Conservation (phyloP, 2,113 vertebrate genomes). For the Caranx ignobilis region DNA sequence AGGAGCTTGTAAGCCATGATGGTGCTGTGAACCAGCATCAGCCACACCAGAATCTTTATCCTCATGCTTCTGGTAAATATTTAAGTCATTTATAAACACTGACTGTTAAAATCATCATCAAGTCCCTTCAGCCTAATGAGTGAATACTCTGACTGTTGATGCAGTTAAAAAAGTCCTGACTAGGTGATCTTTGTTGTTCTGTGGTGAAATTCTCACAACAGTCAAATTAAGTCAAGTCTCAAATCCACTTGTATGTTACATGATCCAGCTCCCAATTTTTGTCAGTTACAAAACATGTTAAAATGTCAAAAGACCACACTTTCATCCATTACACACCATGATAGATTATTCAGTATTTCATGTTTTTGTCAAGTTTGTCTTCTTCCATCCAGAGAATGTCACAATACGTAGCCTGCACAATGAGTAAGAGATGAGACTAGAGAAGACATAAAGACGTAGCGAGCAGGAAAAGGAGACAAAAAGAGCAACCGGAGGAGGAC, state of each 20-base stretch:
- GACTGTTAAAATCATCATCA: too few relatives aligned
- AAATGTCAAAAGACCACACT: neutral
- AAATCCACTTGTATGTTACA: neutral
- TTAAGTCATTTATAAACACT: too few relatives aligned
- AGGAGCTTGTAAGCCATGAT: too few relatives aligned
- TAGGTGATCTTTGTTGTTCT: too few relatives aligned
- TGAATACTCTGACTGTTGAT: too few relatives aligned
- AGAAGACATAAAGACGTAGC: neutral
- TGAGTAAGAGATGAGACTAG: neutral
- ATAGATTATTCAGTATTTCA: neutral
- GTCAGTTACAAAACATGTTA: neutral
- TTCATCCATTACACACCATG: neutral
- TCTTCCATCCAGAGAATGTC: neutral
- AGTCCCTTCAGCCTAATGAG: too few relatives aligned
- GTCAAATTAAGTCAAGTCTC: neutral
- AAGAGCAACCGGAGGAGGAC: conserved; percentile 22
- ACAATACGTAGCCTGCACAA: neutral
- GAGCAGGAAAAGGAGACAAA: neutral
- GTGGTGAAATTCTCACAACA: neutral
- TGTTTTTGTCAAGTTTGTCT: neutral
- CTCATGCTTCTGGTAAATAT: too few relatives aligned
- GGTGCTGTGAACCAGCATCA: too few relatives aligned
- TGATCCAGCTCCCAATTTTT: neutral
- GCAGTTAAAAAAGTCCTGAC: too few relatives aligned
- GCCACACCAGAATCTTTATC: too few relatives aligned